Conservation (phyloP, 2,888 invertebrate genomes). For the Eupithecia inturbata region DNA sequence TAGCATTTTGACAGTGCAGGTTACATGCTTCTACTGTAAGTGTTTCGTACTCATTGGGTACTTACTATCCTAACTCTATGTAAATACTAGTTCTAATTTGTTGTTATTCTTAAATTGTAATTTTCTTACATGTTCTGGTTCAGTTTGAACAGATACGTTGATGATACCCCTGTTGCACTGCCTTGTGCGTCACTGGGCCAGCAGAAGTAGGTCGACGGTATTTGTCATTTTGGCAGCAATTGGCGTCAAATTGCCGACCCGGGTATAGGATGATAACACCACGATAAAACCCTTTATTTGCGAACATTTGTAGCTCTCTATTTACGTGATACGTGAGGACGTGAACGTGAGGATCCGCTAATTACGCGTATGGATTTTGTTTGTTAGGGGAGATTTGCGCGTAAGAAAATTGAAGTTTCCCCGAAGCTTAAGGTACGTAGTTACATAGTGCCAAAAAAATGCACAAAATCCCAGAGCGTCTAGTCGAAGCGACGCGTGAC, state of each 20-base stretch:
- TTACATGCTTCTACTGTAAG: background rate
- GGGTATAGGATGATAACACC: conserved; percentile 29
- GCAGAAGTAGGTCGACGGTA: conserved; percentile 64
- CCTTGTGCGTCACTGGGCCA: conserved; percentile 51
- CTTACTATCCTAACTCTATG: background rate
- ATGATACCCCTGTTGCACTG: conserved; percentile 41
- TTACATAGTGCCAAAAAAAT: background rate
- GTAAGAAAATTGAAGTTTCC: background rate
- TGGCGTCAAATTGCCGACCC: conserved; percentile 65
- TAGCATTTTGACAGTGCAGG: background rate
- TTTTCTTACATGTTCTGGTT: background rate
- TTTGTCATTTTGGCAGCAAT: conserved; percentile 66
- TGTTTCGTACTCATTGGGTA: background rate
- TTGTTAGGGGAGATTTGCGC: background rate
- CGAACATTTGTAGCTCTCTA: background rate
- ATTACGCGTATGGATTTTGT: conserved; percentile 1
- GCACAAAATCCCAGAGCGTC: background rate
- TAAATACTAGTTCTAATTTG: background rate
- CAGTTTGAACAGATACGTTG: background rate
- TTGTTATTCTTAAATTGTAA: background rate
- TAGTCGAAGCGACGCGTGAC: background rate
- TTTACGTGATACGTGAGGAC: background rate
- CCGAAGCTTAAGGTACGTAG: background rate
- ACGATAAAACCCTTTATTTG: conserved; percentile 45
- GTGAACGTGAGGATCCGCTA: background rate